Evolutionary conservation across 1,140 invertebrate species (phyloP).

Genomic region (Euwallacea similis): DNA sequence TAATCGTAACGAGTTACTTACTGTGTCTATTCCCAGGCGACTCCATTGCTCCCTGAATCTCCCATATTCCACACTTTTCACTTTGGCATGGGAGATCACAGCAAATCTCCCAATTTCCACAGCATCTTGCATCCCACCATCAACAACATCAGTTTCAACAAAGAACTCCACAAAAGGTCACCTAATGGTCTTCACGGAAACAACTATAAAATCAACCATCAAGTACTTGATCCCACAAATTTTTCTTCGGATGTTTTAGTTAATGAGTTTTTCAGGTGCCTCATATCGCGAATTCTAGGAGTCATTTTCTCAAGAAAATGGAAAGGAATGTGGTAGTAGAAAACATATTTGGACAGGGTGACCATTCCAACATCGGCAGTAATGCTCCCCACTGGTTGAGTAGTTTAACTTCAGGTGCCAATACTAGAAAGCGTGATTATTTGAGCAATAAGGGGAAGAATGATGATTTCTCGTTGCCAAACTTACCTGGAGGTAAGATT

Average conservation of each 20-base stretch:
- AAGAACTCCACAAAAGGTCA: slow-evolving; percentile 44
- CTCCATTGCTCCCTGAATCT: slow-evolving; percentile 37
- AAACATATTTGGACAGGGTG: slow-evolving; percentile 39
- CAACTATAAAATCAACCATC: slow-evolving; percentile 12
- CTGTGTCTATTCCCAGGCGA: slow-evolving; percentile 16
- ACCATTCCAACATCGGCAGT: slow-evolving; percentile 25
- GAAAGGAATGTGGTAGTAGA: slow-evolving; percentile 42
- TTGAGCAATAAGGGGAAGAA: slow-evolving; percentile 40
- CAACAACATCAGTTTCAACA: slow-evolving; percentile 50
- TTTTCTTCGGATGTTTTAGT: not conserved
- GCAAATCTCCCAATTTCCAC: slow-evolving; percentile 43
- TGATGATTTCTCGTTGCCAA: slow-evolving; percentile 57
- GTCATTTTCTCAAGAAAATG: slow-evolving; percentile 47
- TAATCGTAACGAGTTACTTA: too few species aligned
- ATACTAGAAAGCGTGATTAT: slow-evolving; percentile 36
- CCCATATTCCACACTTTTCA: slow-evolving; percentile 47
- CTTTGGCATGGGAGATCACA: slow-evolving; percentile 39
- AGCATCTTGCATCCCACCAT: slow-evolving; percentile 49
- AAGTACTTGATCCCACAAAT: slow-evolving; percentile 7
- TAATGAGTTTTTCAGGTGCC: slow-evolving; percentile 34
- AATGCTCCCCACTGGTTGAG: slow-evolving; percentile 36
- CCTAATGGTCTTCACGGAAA: slow-evolving; percentile 36
- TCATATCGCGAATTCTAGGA: slow-evolving; percentile 39
- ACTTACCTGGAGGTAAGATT: slow-evolving; percentile 56
- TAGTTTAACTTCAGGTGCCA: slow-evolving; percentile 22